Base-by-base conservation (phyloP, 2,797 vertebrate genomes). In the Rhabdophis nuchalis region DNA sequence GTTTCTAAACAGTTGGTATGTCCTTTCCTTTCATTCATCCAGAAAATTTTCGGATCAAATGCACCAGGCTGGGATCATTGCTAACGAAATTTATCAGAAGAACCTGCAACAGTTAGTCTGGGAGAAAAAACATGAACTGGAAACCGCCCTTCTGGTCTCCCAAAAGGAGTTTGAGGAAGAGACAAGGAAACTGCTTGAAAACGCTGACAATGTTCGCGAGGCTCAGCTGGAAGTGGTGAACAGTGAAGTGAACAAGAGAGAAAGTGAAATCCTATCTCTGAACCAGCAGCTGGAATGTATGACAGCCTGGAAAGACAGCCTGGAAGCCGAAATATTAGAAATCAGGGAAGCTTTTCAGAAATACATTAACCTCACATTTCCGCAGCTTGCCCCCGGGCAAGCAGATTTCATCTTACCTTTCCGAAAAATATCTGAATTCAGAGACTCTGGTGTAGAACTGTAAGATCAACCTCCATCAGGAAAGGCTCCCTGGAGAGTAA, bases 341-440 rank as follows among this genome's bases (percentile, higher is more conserved):
- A 98, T 95, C 50, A 96, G 97, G 87, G 91, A 88, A 82, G 96
- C 97, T 50, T 98, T 98, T 95, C 97, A 97, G 91, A 97, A 97
- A 86, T 97, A 97, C 27, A 97, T 97, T 93, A 96, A 96, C 89
- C 92, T 90, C 52, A 97, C 97, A 0, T 97, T 97, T 94, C 96
- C 97, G 87, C 95, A 95, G 27, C 95, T 98, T 91, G 96, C 95
- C 0, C 96, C 96, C 1, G 97, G 97, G 2, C 97, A 98, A 52
- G 96, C 97, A 10, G 95, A 97, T 95, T 98, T 98, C 91, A 96
- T 98, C 93, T 94, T 98, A 89, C 97, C 97, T 27, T 93, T 96
- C 95, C 96, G 97, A 96, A 96, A 95, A 94, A 89, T 14, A 36
- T 91, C 92, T 92, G 1, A 50, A 32, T 88, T 88, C 85, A 91